phyloP scores from a whole-genome alignment of 2,797 vertebrate species.

The Eurystomus glaucurus region DNA sequence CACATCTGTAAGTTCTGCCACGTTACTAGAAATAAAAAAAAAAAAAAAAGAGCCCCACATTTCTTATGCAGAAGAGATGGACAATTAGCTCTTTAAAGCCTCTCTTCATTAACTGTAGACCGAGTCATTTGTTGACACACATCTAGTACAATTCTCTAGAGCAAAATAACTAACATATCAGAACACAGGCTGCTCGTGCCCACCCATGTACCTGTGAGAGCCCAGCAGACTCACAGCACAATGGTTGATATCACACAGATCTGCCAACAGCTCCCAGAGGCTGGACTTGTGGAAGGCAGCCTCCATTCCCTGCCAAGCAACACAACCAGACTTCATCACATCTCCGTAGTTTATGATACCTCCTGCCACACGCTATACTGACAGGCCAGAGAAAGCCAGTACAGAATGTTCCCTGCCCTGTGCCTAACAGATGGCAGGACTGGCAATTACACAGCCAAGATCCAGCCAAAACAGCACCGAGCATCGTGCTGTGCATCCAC shows the following conservation, averaged over 20 bases:
- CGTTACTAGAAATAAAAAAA: neutral
- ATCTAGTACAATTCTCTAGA: neutral
- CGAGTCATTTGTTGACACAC: neutral
- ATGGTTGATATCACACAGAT: rapidly evolving
- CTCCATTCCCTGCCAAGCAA: neutral
- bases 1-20: neutral
- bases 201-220: neutral
- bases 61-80: neutral
- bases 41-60: neutral
- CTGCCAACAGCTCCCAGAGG: neutral
- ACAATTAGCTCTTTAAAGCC: constrained; percentile 11
- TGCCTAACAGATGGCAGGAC: neutral
- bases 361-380: rapidly evolving
- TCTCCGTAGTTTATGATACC: neutral
- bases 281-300: neutral
- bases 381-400: neutral
- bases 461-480: neutral
- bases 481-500: rapidly evolving
- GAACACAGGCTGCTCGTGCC: rapidly evolving
- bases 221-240: rapidly evolving
- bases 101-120: constrained; percentile 25
- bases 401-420: neutral
- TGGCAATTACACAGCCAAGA: neutral
- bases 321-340: rapidly evolving
- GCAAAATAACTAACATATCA: neutral